Evolutionary conservation across 2,888 invertebrate species (phyloP), one percentile per base, ranked within the genome.

Genomic region (Tetrapedia diversipes): DNA sequence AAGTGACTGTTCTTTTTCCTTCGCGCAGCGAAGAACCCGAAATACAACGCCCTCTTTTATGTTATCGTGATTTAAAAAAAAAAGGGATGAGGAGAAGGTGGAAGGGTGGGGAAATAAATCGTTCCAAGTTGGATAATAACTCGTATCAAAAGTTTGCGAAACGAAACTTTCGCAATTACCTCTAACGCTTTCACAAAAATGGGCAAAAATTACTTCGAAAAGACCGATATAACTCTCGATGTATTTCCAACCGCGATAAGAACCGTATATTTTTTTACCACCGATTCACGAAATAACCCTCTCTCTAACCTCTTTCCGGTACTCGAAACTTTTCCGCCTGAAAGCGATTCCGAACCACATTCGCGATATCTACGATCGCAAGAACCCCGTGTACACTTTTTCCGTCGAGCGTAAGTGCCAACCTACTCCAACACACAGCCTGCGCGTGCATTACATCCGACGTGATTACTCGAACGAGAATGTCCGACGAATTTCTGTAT

Each of bases 121-220:
- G 60, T 22, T 61, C 43, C 49, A 77, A 75, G 64, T 77, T 69
- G 63, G 51, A 69, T 60, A 61, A 69, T 69, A 69, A 60, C 64
- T 76, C 77, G 63, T 69, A 69, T 76, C 76, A 56, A 68, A 76
- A 76, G 68, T 77, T 69, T 7, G 57, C 32, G 43, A 61, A 60
- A 75, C 63, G 63, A 60, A 77, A 77, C 76, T 77, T 77, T 77
- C 34, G 54, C 76, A 77, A 76, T 77, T 77, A 77, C 68, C 69
- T 45, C 45, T 41, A 64, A 39, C 60, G 68, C 64, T 49, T 76
- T 69, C 65, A 69, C 39, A 69, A 67, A 68, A 77, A 68, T 34
- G 45, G 68, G 57, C 57, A 74, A 60, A 54, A 77, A 64, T 69
- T 69, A 69, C 68, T 45, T 63, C 54, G 47, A 43, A 16, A 49